Conservation (phyloP, 2,113 vertebrate genomes). For the Varanus salvator region DNA sequence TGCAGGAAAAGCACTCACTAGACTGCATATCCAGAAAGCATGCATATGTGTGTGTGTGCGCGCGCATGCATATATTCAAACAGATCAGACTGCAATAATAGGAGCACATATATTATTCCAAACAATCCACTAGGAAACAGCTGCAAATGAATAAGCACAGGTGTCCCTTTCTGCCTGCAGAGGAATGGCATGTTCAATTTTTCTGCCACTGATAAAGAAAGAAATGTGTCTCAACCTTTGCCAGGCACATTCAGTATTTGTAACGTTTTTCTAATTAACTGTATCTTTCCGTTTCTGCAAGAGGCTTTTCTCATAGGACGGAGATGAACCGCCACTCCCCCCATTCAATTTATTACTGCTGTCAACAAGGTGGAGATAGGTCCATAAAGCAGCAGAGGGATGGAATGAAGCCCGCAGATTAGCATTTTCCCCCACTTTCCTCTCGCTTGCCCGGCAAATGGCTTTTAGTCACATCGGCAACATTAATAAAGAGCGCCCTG, state of each 20-base stretch:
- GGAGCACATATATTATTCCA: constrained; percentile 46
- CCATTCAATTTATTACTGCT: not conserved
- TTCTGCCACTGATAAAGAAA: not conserved
- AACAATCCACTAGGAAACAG: constrained; percentile 23
- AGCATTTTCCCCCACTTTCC: not conserved
- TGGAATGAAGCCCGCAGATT: not conserved
- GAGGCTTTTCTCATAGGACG: not conserved
- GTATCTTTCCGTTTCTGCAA: not conserved
- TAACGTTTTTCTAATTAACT: not conserved
- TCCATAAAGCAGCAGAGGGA: constrained; percentile 21
- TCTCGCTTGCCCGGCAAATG: not conserved
- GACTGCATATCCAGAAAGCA: accelerated
- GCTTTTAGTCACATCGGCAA: not conserved
- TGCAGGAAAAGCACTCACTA: not conserved
- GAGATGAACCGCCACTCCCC: not conserved
- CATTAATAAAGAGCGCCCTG: not conserved
- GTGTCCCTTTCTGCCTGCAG: constrained; percentile 26
- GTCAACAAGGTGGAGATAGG: not conserved
- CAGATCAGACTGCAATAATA: constrained; percentile 21
- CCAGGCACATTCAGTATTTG: not conserved
- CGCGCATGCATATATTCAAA: not conserved
- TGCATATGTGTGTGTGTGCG: too few species aligned
- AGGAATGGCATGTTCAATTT: constrained; percentile 17
- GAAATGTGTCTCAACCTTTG: not conserved
- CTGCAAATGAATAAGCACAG: constrained; percentile 19